Percentiles rank a stretch among this genome's conserved stretches.
These are phyloP conservation scores for Synanthedon myopaeformis DNA, from an alignment of 2,888 invertebrate species.

Conservation along the genomic window DNA sequence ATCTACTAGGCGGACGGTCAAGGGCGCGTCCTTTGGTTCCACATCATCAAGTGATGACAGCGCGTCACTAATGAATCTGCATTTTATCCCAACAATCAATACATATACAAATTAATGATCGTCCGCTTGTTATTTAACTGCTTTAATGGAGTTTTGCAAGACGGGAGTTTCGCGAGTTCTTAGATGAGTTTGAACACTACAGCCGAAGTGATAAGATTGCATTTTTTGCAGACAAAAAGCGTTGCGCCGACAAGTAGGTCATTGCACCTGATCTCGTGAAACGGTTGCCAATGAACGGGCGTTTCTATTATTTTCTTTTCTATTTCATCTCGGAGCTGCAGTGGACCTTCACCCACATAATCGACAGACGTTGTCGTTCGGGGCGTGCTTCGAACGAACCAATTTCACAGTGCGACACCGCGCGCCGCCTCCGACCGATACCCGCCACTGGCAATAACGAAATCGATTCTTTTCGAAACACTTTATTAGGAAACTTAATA, in stretches of 20 bases:
- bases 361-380: slow-evolving; percentile 29
- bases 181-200: too few relatives aligned
- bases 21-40: too few relatives aligned
- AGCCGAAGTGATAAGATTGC: not conserved
- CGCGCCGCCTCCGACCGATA: slow-evolving; percentile 16
- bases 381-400: slow-evolving; percentile 22
- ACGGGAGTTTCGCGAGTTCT: too few relatives aligned
- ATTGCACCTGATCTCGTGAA: slow-evolving; percentile 26
- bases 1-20: too few relatives aligned
- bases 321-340: slow-evolving; percentile 20
- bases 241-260: slow-evolving; percentile 23
- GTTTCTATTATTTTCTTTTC: slow-evolving; percentile 22
- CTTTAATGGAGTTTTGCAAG: too few relatives aligned
- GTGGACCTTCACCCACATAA: slow-evolving; percentile 53
- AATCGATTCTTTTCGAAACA: slow-evolving; percentile 52
- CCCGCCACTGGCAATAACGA: slow-evolving; percentile 37
- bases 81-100: too few relatives aligned
- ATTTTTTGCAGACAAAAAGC: not conserved
- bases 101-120: too few relatives aligned
- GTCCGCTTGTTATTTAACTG: too few relatives aligned
- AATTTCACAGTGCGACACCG: slow-evolving; percentile 42
- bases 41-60: too few relatives aligned
- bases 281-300: slow-evolving; percentile 8
- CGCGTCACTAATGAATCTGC: too few relatives aligned
- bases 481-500: slow-evolving; percentile 63